These are phyloP conservation scores for Drosophila demipolita DNA, from an alignment of 2,888 invertebrate genomes.

Conservation along the genomic window DNA sequence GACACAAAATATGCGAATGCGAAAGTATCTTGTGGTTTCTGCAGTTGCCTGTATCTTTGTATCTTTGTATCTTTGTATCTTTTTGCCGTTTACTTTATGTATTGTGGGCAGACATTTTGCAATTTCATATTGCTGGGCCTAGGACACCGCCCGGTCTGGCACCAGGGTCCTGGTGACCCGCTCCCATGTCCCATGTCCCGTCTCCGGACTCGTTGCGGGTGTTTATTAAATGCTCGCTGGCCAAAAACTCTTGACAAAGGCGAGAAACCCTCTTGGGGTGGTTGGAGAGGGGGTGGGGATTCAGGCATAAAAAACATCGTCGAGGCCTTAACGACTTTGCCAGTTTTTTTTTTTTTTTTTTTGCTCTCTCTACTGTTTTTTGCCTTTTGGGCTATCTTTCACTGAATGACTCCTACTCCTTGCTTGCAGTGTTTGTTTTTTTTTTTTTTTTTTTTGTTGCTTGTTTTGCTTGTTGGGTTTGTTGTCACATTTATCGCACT, in stretches of 20 bases:
- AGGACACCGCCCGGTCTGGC: constrained; percentile 3
- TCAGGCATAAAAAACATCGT: constrained; percentile 55
- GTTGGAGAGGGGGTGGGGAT: not conserved
- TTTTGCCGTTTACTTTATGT: constrained; percentile 50
- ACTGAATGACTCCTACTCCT: constrained; percentile 18
- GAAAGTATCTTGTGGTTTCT: constrained; percentile 62
- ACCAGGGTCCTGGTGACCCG: constrained; percentile 4
- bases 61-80: constrained; percentile 59
- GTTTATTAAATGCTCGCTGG: constrained; percentile 73
- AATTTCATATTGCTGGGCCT: constrained; percentile 68
- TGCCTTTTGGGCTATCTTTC: constrained; percentile 55
- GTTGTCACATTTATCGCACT: constrained; percentile 79
- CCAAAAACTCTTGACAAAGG: constrained; percentile 72
- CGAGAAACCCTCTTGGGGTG: constrained; percentile 45
- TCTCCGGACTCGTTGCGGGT: constrained; percentile 33
- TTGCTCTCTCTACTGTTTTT: not conserved
- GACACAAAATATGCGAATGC: constrained; percentile 70
- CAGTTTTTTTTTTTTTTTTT: constrained; percentile 20
- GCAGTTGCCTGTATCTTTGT: constrained; percentile 65
- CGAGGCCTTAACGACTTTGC: constrained; percentile 71
- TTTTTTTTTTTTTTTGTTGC: constrained; percentile 9
- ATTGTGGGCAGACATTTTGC: constrained; percentile 66
- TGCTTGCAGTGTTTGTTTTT: constrained; percentile 7
- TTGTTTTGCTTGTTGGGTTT: constrained; percentile 23
- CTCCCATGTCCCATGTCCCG: not conserved